Conservation (phyloP, 2,113 vertebrate species). For the Nothobranchius furzeri region DNA sequence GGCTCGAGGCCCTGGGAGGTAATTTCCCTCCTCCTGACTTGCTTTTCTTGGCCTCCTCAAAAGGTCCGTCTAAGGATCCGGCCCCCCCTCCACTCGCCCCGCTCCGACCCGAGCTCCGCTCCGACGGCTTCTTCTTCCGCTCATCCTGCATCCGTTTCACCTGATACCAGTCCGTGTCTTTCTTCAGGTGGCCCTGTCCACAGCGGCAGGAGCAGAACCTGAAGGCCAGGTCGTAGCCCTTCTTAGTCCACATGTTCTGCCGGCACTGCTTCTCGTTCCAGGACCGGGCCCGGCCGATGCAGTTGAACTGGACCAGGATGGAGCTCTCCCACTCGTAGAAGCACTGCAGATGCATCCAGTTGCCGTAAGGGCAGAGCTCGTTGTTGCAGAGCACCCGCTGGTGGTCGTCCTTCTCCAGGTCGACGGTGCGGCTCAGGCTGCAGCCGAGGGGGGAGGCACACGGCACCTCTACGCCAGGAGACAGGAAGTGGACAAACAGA, state of each 20-base stretch:
- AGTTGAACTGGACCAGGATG: constrained; percentile 98
- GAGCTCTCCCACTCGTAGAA: constrained; percentile 99
- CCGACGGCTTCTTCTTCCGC: constrained; percentile 91
- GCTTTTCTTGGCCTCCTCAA: constrained; percentile 89
- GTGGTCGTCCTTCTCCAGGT: constrained; percentile 97
- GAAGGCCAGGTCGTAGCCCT: constrained; percentile 97
- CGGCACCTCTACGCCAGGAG: constrained; percentile 81
- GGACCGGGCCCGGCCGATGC: constrained; percentile 94
- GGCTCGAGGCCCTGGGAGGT: constrained; percentile 82
- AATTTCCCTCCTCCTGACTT: constrained; percentile 81
- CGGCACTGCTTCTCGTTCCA: constrained; percentile 99
- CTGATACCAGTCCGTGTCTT: constrained; percentile 99
- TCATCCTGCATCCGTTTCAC: constrained; percentile 95
- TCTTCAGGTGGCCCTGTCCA: constrained; percentile 95
- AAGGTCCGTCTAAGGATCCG: constrained; percentile 56
- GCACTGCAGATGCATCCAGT: constrained; percentile 99
- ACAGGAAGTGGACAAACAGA: not conserved
- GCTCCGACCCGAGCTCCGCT: constrained; percentile 82
- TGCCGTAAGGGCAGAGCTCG: constrained; percentile 90
- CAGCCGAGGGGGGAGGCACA: constrained; percentile 96
- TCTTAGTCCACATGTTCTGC: constrained; percentile 99
- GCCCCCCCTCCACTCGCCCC: constrained; percentile 32
- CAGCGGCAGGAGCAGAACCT: constrained; percentile 98
- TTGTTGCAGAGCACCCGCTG: constrained; percentile 98
- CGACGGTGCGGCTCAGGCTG: constrained; percentile 86